Evolutionary conservation across 2,113 vertebrate species (phyloP).

Genomic region (Aepyceros melampus): DNA sequence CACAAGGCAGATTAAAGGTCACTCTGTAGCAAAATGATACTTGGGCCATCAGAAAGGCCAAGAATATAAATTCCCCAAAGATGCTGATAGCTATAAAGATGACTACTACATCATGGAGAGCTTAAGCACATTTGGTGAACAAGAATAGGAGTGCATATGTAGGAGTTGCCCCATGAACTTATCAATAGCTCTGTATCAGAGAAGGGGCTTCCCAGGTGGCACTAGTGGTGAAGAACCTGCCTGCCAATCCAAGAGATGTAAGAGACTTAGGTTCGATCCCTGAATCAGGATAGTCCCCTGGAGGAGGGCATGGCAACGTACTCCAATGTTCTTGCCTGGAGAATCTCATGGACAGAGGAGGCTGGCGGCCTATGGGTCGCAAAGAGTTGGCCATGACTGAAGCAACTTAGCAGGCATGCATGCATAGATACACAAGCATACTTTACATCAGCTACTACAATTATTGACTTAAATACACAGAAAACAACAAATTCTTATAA

Average conservation of each 20-base stretch:
- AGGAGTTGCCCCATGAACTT: neutral
- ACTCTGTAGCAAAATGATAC: neutral
- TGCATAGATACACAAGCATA: neutral
- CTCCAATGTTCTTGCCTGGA: neutral
- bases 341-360: neutral
- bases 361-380: neutral
- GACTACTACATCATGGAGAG: neutral
- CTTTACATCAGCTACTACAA: neutral
- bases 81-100: neutral
- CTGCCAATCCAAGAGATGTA: neutral
- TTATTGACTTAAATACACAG: neutral
- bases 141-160: fast-evolving
- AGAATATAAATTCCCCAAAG: neutral
- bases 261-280: neutral
- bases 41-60: neutral
- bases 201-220: neutral
- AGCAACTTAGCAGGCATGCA: neutral
- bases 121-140: neutral
- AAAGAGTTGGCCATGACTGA: neutral
- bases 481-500: neutral
- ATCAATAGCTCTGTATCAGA: neutral
- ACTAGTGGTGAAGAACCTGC: neutral
- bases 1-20: neutral
- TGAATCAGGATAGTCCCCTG: neutral
- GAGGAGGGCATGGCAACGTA: neutral